Base-by-base conservation (phyloP, 2,888 invertebrate species). In the Xanthia togata region DNA sequence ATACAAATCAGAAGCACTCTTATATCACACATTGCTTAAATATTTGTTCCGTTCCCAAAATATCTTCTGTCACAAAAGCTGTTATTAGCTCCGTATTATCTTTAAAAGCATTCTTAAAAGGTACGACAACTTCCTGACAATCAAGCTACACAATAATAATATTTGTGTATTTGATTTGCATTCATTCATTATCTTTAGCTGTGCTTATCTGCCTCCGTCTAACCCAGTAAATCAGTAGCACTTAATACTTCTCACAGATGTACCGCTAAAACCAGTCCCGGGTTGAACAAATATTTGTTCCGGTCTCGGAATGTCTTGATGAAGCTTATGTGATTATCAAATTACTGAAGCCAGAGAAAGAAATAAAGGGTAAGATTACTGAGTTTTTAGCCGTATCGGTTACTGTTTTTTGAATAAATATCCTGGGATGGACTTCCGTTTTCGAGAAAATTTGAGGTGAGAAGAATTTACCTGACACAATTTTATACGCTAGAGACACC, bases 201-300 rank as follows among this genome's bases (percentile, higher is more conserved):
- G 23, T 20, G n/a, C 14, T 57, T 44, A 82, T 81, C 70, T 69
- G 59, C 38, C 44, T 41, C 59, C 20, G n/a, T 59, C 31, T 55
- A 64, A 59, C 47, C 67, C 50, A 74, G 59, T 67, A 38, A 76
- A 68, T 76, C 70, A 62, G 70, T 62, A 35, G 47, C 74, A 67
- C 26, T 70, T 53, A 70, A 64, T 55, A 59, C 55, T 72, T 70
- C 75, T 20, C 71, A 81, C 47, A 82, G 59, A 69, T 70, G 65
- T 35, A 62, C 82, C 23, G 38, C 44, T 55, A 78, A 81, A 85
- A 83, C 83, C 82, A 55, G 86, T 85, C 72, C 35, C 57, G 50
- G 26, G 47, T 60, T 67, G 70, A 77, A 85, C 78, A 85, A 88
- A 87, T 87, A 84, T 88, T 87, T 83, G 87, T 84, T 87, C 87